phyloP scores from a whole-genome alignment of 2,888 invertebrate species.

The Morpho deidamia region DNA sequence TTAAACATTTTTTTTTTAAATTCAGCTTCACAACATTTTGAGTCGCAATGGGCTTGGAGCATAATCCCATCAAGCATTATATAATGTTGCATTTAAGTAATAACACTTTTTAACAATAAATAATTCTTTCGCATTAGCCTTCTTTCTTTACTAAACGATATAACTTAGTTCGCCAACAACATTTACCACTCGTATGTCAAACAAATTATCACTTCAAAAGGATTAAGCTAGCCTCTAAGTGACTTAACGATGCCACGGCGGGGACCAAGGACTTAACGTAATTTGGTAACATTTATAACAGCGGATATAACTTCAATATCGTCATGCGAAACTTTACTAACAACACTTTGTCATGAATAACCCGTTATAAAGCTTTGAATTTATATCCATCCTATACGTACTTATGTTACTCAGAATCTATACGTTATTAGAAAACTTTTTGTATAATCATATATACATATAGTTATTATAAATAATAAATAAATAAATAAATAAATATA shows the following conservation, averaged over 20 bases:
- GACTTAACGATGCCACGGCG: conserved; percentile 22
- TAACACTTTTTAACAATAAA: too few species aligned
- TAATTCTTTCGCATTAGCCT: too few species aligned
- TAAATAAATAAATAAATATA: too few species aligned
- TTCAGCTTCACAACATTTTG: too few species aligned
- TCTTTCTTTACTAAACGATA: too few species aligned
- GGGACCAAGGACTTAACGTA: conserved; percentile 22
- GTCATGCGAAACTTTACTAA: conserved; percentile 22
- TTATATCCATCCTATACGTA: conserved; percentile 24
- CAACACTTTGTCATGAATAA: conserved; percentile 29
- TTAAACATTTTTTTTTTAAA: too few species aligned
- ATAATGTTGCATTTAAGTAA: too few species aligned
- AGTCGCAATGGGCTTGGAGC: too few species aligned
- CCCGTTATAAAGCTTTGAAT: conserved; percentile 28
- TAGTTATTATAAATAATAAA: too few species aligned
- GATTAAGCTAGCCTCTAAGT: conserved; percentile 8
- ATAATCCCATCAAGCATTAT: too few species aligned
- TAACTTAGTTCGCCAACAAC: not conserved
- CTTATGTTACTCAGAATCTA: conserved; percentile 18
- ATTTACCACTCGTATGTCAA: not conserved
- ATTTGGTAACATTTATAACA: conserved; percentile 27
- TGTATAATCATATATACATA: too few species aligned
- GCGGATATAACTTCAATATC: conserved; percentile 26
- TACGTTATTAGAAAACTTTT: not conserved
- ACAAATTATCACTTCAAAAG: conserved; percentile 10